Base-by-base conservation (phyloP, 2,113 vertebrate species). In the Limanda limanda region DNA sequence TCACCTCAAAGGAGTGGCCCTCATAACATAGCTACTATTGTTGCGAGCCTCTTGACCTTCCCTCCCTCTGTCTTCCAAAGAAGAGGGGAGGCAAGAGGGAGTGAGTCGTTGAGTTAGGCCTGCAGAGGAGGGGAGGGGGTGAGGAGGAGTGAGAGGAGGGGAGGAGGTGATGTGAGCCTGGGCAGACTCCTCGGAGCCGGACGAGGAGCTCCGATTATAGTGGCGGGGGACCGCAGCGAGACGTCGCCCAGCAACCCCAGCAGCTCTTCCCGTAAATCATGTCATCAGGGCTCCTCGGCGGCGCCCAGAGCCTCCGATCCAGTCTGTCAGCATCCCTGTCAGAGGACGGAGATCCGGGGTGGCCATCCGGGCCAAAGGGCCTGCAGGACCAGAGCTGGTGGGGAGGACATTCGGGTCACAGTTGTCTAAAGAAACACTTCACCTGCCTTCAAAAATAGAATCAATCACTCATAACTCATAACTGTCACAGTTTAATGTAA, bases 111-210 rank as follows among this genome's bases (percentile, higher is more conserved):
- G 67, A 78, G 68, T 48, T 37, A 79, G 64, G 71, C 70, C 52
- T 11, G 54, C 58, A 68, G 45, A 25, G 66, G 58, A 79, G 58
- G 52, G 65, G 63, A 61, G 71, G 71, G 71, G 75, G 66, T 52
- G 70, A 80, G 77, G 77, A 77, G 76, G 47, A 66, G 80, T 45
- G 27, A 37, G 57, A 70, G 57, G 62, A 76, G 69, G 68, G 62
- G 76, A 68, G 78, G 71, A 78, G 81, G 80, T 79, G 84, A 90
- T 85, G 81, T 31, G 81, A 81, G 89, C 80, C 80, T 40, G 75
- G 82, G 90, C 73, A 94, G 91, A 94, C 92, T 92, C 81, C 81
- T 85, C 58, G 88, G 92, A 93, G 92, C 92, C 92, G 83, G 88
- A 86, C 90, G 52, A 52, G 58, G 42, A 87, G 87, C 84, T 91